Percentiles rank a stretch among this genome's conserved stretches.
These are phyloP conservation scores for Dryadula phaetusa DNA, from an alignment of 2,888 invertebrate genomes.

Conservation along the genomic window DNA sequence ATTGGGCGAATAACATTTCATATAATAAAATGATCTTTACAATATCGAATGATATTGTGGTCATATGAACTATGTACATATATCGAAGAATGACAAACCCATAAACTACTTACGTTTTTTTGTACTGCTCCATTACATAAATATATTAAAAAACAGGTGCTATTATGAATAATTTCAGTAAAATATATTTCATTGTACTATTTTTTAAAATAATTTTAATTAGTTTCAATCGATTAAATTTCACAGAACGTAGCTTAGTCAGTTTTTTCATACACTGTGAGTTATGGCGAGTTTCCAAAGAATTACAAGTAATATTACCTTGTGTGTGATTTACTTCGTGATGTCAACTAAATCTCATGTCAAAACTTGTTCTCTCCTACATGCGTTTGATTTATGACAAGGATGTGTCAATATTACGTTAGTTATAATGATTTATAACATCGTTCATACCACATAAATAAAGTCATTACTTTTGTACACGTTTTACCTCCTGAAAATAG, in stretches of 20 bases:
- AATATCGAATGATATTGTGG: too few species aligned
- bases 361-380: conserved; percentile 78
- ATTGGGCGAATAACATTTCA: too few species aligned
- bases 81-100: too few species aligned
- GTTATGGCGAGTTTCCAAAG: conserved; percentile 8
- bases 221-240: too few species aligned
- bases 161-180: too few species aligned
- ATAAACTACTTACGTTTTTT: too few species aligned
- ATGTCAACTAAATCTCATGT: conserved; percentile 70
- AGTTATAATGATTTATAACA: conserved; percentile 78
- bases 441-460: conserved; percentile 42
- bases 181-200: too few species aligned
- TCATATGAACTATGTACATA: too few species aligned
- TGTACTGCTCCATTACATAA: too few species aligned
- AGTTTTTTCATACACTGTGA: not conserved
- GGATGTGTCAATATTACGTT: conserved; percentile 80
- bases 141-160: too few species aligned
- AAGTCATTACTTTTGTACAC: not conserved
- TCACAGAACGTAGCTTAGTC: not conserved
- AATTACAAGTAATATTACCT: not conserved
- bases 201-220: too few species aligned
- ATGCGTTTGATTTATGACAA: conserved; percentile 79
- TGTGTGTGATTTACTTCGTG: conserved; percentile 56
- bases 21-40: too few species aligned
- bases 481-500: not conserved